Evolutionary conservation across 2,113 vertebrate species (phyloP).

Genomic region (Ia io): DNA sequence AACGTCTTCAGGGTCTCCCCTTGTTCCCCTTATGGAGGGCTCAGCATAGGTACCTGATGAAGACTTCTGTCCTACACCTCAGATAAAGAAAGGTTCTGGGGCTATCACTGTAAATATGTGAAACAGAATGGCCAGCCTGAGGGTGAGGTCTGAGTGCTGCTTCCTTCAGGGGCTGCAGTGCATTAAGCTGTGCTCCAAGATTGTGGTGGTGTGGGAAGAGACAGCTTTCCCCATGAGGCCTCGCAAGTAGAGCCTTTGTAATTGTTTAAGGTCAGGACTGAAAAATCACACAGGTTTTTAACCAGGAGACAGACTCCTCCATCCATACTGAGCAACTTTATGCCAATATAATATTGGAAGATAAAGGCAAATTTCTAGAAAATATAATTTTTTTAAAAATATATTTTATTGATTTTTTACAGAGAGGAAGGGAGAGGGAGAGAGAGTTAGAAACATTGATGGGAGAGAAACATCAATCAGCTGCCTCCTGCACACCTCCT

Average conservation of each 20-base stretch:
- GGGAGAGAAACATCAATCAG: no score
- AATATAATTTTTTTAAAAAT: not conserved
- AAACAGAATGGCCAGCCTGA: no score
- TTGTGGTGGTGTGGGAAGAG: not conserved
- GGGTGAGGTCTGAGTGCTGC: not conserved
- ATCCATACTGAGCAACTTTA: not conserved
- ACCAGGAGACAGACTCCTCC: not conserved
- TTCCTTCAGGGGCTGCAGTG: not conserved
- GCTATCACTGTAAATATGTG: not conserved
- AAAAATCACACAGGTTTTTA: not conserved
- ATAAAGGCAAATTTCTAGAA: not conserved
- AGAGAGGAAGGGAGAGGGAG: no score
- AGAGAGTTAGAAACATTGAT: no score
- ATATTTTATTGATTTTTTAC: no score
- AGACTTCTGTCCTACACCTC: not conserved
- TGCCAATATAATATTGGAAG: not conserved
- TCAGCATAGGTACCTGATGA: not conserved
- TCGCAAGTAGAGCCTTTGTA: not conserved
- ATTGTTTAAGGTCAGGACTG: not conserved
- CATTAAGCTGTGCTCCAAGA: not conserved
- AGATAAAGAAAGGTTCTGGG: not conserved
- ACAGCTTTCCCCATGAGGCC: not conserved
- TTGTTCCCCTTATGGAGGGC: not conserved
- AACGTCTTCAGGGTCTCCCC: not conserved
- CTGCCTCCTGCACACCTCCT: no score